phyloP scores from a whole-genome alignment of 2,113 vertebrate genomes.

The Grallaria varia region DNA sequence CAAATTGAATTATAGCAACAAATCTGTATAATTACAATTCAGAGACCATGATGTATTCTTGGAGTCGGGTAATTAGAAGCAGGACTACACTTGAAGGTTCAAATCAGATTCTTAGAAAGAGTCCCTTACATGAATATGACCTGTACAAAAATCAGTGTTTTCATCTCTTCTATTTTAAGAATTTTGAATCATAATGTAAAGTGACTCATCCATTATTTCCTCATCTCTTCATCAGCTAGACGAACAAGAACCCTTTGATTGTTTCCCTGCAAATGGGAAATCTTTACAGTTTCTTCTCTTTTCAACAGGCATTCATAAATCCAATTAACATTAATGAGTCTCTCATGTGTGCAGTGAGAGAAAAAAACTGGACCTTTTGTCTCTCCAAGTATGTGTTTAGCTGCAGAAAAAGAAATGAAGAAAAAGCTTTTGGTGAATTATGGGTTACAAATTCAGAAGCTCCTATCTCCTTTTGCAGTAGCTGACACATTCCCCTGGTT shows the following conservation, averaged over 20 bases:
- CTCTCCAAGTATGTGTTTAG: neutral
- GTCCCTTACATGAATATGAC: neutral
- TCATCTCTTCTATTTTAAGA: slow-evolving; percentile 45
- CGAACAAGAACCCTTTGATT: slow-evolving; percentile 11
- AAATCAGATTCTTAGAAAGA: slow-evolving; percentile 28
- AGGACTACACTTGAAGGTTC: neutral
- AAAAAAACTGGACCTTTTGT: neutral
- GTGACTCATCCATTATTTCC: slow-evolving; percentile 54
- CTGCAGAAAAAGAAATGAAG: neutral
- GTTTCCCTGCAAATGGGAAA: slow-evolving; percentile 8
- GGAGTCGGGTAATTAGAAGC: slow-evolving; percentile 6
- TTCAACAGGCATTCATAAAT: slow-evolving; percentile 29
- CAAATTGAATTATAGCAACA: slow-evolving; percentile 49
- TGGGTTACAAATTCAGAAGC: neutral
- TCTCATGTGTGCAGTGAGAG: neutral
- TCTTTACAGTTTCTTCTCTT: neutral
- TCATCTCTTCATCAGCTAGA: slow-evolving; percentile 22
- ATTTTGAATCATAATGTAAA: slow-evolving; percentile 41
- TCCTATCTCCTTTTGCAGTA: neutral
- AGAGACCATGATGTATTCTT: neutral
- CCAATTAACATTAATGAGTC: slow-evolving; percentile 37
- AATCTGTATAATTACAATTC: slow-evolving; percentile 37
- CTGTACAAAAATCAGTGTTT: neutral
- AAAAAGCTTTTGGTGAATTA: neutral
- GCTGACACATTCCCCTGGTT: neutral